phyloP scores from a whole-genome alignment of 2,888 invertebrate genomes.

The Hydropsyche betteni region DNA sequence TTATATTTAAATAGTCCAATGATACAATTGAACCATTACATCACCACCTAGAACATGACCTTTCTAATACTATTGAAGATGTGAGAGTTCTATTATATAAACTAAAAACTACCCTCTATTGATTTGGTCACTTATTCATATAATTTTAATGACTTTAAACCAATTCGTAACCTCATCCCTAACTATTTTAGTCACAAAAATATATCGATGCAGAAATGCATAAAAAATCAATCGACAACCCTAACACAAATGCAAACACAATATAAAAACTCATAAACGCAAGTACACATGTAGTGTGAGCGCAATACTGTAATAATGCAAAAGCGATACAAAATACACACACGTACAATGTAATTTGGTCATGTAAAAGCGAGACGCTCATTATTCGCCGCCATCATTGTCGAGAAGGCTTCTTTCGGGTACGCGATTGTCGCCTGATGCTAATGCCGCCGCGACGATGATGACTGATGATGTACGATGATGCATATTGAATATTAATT shows the following conservation, averaged over 20 bases:
- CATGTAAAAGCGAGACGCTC: constrained; percentile 19
- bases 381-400: constrained; percentile 12
- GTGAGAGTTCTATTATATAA: too few relatives aligned
- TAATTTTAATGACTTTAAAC: too few relatives aligned
- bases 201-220: too few relatives aligned
- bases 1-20: too few relatives aligned
- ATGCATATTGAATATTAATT: constrained; percentile 42
- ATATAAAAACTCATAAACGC: neutral
- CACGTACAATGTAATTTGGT: constrained; percentile 15
- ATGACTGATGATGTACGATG: constrained; percentile 41
- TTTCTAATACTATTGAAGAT: too few relatives aligned
- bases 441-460: constrained; percentile 17
- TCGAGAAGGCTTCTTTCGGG: neutral
- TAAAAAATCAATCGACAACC: too few relatives aligned
- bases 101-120: too few relatives aligned
- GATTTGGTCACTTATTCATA: too few relatives aligned
- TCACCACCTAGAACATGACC: too few relatives aligned
- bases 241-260: neutral
- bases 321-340: constrained; percentile 1
- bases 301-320: constrained; percentile 1
- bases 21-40: too few relatives aligned
- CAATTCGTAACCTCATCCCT: too few relatives aligned
- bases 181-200: too few relatives aligned
- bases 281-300: neutral
- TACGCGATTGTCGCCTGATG: constrained; percentile 10